Conservation (phyloP, 1,140 invertebrate species). For the Dysdera silvatica region DNA sequence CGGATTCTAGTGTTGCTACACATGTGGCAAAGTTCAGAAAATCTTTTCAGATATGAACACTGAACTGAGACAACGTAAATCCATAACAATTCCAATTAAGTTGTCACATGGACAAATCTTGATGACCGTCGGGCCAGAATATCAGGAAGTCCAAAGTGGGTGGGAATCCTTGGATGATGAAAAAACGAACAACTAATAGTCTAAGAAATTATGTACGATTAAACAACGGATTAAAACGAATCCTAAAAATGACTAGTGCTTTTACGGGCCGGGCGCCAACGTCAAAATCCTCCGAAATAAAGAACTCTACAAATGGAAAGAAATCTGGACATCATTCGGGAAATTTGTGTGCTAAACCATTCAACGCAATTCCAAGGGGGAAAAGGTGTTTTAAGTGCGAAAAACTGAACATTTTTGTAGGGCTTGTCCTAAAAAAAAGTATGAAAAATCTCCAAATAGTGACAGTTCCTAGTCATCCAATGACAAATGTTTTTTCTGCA, state of each 20-base stretch:
- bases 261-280: neutral
- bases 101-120: neutral
- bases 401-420: neutral
- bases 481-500: no score
- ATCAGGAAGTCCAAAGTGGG: no score
- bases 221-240: no score
- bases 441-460: neutral
- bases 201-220: no score
- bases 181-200: no score
- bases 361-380: no score
- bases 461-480: neutral
- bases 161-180: no score
- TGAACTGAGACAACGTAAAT: neutral
- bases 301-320: neutral
- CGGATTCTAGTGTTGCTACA: conserved; percentile 3
- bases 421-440: neutral
- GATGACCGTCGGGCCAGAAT: neutral
- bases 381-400: neutral
- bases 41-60: neutral
- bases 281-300: neutral
- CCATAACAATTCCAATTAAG: neutral
- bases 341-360: neutral
- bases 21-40: conserved; percentile 7
- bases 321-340: neutral
- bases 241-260: no score